These are phyloP conservation scores for Catamblyrhynchus diadema DNA, from an alignment of 2,797 vertebrate genomes.

Conservation along the genomic window DNA sequence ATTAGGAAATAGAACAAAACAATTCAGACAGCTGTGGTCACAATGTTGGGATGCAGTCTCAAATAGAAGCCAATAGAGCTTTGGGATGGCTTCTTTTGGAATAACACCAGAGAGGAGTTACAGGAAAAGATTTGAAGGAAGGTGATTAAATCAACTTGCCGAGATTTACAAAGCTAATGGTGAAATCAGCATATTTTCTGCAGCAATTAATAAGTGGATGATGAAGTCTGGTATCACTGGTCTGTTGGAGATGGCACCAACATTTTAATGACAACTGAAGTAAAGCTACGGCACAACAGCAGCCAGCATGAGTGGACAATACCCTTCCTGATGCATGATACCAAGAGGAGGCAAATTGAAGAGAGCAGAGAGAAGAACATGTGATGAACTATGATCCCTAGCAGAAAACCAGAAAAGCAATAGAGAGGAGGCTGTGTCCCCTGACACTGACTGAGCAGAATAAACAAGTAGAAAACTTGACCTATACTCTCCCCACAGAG, in stretches of 20 bases:
- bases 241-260: neutral
- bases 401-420: neutral
- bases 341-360: neutral
- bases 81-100: accelerated
- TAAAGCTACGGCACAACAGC: neutral
- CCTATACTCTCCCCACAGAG: neutral
- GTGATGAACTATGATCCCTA: neutral
- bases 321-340: neutral
- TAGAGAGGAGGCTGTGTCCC: neutral
- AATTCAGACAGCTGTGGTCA: neutral
- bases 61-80: neutral
- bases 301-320: neutral
- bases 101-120: neutral
- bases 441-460: neutral
- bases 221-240: neutral
- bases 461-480: neutral
- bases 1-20: neutral
- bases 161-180: neutral
- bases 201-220: neutral
- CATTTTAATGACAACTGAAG: neutral
- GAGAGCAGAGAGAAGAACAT: neutral
- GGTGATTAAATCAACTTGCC: neutral
- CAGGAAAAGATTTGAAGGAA: neutral
- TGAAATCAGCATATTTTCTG: neutral
- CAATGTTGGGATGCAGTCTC: neutral